Conservation (phyloP, 2,113 vertebrate species). For the Lampris incognitus region DNA sequence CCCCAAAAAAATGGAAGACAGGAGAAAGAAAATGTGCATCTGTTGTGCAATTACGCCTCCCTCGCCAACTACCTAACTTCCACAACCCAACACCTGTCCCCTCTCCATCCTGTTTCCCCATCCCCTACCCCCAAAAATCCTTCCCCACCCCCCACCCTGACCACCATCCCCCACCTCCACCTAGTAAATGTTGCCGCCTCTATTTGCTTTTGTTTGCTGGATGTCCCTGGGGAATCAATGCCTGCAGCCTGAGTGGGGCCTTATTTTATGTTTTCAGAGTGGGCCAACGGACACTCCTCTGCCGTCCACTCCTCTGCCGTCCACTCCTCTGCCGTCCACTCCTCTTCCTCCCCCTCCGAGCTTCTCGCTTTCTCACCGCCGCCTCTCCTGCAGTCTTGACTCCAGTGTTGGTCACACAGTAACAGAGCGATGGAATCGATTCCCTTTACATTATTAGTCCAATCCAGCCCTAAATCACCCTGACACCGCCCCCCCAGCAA, state of each 20-base stretch:
- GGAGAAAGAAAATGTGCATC: constrained; percentile 35
- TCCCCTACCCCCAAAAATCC: background rate
- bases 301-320: background rate
- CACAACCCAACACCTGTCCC: constrained; percentile 17
- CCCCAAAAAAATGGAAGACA: background rate
- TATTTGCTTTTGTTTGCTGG: constrained; percentile 66
- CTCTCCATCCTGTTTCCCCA: background rate
- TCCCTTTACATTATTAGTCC: constrained; percentile 24
- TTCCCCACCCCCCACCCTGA: background rate
- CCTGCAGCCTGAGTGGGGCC: constrained; percentile 57
- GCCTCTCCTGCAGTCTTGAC: too few species aligned
- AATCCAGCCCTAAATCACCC: constrained; percentile 26
- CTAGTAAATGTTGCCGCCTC: constrained; percentile 62
- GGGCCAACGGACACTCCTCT: constrained; percentile 24
- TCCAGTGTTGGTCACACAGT: background rate
- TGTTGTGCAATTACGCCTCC: constrained; percentile 24
- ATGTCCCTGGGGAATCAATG: constrained; percentile 60
- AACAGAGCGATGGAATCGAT: constrained; percentile 11
- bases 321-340: background rate
- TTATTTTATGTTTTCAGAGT: constrained; percentile 51
- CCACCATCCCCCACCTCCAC: background rate
- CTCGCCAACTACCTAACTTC: constrained; percentile 37
- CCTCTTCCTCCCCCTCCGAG: background rate
- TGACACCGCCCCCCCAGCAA: constrained; percentile 3
- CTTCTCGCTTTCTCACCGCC: too few species aligned